Evolutionary conservation across 1,140 invertebrate species (phyloP).

Genomic region (Drosophila insularis): DNA sequence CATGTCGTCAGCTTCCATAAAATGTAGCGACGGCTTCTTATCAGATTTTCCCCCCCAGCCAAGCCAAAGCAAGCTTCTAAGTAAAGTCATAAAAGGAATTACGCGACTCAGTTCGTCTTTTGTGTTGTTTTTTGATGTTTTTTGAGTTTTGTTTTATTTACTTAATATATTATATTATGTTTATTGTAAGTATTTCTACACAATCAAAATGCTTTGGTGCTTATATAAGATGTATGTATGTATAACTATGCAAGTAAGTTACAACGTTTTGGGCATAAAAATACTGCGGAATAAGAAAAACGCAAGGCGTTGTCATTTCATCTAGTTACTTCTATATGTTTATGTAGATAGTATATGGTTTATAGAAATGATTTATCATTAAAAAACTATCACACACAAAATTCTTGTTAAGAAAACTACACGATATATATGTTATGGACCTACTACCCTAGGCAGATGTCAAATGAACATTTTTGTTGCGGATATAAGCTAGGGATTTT

Average conservation of each 20-base stretch:
- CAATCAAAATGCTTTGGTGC: constrained; percentile 76
- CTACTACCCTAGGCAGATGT: constrained; percentile 4
- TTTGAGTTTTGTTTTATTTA: constrained; percentile 62
- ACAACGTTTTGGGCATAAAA: constrained; percentile 33
- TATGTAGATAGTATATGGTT: constrained; percentile 13
- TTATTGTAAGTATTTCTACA: constrained; percentile 42
- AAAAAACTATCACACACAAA: constrained; percentile 79
- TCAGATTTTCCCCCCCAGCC: constrained; percentile 50
- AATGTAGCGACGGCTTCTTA: constrained; percentile 52
- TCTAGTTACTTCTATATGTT: constrained; percentile 23
- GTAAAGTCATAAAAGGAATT: constrained; percentile 71
- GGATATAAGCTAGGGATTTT: constrained; percentile 9
- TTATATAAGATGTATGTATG: constrained; percentile 53
- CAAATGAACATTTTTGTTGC: background rate
- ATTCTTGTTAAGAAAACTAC: constrained; percentile 38
- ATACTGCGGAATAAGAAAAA: constrained; percentile 39
- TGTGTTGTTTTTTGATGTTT: constrained; percentile 36
- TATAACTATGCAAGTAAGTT: constrained; percentile 39
- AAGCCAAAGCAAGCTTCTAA: constrained; percentile 58
- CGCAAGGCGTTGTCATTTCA: constrained; percentile 34
- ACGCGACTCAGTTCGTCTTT: constrained; percentile 5
- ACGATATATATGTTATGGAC: constrained; percentile 39
- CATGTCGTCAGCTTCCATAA: constrained; percentile 76
- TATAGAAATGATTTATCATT: constrained; percentile 56
- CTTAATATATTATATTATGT: constrained; percentile 54